Percentiles rank a stretch among this genome's conserved stretches.
Conservation (phyloP, 2,888 invertebrate genomes). For the Crossocerus cetratus region DNA sequence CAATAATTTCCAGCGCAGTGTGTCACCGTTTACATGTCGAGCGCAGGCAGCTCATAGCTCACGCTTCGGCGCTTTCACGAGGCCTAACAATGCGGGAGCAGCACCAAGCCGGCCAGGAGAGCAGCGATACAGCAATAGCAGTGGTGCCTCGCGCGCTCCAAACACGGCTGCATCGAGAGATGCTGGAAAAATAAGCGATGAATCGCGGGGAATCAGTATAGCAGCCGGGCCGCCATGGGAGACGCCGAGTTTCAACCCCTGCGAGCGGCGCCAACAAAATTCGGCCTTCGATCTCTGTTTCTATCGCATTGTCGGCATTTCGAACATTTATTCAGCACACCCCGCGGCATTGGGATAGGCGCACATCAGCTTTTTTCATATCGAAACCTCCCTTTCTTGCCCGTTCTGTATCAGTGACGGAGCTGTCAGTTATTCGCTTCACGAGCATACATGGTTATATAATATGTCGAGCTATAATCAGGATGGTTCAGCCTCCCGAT, state of each 20-base stretch:
- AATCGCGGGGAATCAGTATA: neutral
- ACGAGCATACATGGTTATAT: too few relatives aligned
- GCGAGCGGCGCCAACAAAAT: neutral
- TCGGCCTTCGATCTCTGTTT: neutral
- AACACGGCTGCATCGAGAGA: neutral
- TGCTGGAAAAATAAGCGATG: conserved; percentile 3
- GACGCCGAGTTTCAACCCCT: too few relatives aligned
- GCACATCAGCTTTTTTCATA: neutral
- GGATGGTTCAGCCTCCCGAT: too few relatives aligned
- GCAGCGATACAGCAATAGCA: neutral
- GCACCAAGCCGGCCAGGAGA: neutral
- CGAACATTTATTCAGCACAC: neutral
- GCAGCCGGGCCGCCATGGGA: neutral
- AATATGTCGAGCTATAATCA: too few relatives aligned
- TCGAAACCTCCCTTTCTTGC: neutral
- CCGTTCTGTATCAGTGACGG: too few relatives aligned
- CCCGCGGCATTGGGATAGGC: neutral
- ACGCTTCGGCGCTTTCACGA: neutral
- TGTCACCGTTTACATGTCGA: neutral
- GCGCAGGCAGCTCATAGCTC: neutral
- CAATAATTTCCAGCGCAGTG: neutral
- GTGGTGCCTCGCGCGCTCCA: neutral
- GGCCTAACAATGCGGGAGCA: neutral
- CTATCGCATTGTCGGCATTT: neutral
- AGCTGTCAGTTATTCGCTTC: too few relatives aligned